These are phyloP conservation scores for Prinia subflava DNA, from an alignment of 2,113 vertebrate genomes.

Conservation along the genomic window DNA sequence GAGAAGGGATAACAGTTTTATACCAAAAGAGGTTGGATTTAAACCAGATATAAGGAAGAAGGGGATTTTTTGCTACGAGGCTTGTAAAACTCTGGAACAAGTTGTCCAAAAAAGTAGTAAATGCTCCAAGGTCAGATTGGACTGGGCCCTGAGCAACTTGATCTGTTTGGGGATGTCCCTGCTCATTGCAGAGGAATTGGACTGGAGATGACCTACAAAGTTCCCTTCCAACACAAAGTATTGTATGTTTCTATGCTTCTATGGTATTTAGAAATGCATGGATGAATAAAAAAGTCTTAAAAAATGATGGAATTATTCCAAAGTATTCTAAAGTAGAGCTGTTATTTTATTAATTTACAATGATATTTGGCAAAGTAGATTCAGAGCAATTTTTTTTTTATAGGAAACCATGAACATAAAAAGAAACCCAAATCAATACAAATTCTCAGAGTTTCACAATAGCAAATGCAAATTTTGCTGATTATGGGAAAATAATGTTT, in stretches of 20 bases:
- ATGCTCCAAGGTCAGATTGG: not conserved
- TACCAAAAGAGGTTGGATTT: not conserved
- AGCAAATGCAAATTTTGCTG: not conserved
- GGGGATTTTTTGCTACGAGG: not conserved
- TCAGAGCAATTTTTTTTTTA: not conserved
- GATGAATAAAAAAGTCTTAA: not conserved
- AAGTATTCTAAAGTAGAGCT: not conserved
- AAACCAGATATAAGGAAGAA: not conserved
- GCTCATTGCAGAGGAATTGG: not conserved
- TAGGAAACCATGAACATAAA: not conserved
- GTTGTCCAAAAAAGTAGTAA: not conserved
- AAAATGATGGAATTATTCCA: not conserved
- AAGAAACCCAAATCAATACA: not conserved
- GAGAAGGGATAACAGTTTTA: accelerated
- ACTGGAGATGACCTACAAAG: not conserved
- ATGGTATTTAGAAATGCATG: not conserved
- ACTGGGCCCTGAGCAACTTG: not conserved
- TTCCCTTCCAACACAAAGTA: not conserved
- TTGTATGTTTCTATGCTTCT: not conserved
- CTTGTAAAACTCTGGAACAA: not conserved
- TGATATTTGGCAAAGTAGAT: not conserved
- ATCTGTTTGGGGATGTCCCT: not conserved
- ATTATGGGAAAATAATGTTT: not conserved
- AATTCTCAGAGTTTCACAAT: not conserved
- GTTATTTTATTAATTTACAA: not conserved